Base-by-base conservation (phyloP, 2,888 invertebrate genomes). In the Pristionchus japonicus region DNA sequence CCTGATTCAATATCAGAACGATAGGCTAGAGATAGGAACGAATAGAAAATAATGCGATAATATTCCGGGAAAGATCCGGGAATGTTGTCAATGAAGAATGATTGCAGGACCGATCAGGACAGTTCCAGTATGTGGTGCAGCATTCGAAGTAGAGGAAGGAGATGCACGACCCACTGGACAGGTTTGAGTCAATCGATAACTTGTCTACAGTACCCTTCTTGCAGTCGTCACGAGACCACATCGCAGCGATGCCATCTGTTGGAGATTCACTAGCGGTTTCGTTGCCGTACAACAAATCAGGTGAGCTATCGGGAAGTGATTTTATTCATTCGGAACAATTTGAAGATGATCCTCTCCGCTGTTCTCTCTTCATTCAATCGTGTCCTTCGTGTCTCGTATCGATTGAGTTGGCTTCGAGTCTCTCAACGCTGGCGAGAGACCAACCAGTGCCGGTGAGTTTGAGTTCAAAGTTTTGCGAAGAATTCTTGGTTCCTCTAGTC, bases 201-300 rank as follows among this genome's bases (percentile, higher is more conserved):
- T 9, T n/a, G 43, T 43, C 23, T 77, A 77, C 77, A 7, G 47
- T 77, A 77, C 34, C 47, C 43, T 15, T 67, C n/a, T 70, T 70
- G 34, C 77, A 77, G 77, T 77, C 77, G 47, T 77, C 77, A 23
- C 77, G 77, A 27, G 77, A 77, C 77, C 77, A 77, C 43, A 77
- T 77, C 27, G 77, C 43, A 27, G 77, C 77, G 7, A 23, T 77
- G 31, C 77, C 77, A 43, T 77, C 77, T 9, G 6, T 77, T 0
- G 77, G 77, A 77, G 77, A 77, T 13, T 43, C 77, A 1, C 27
- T 77, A 13, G 77, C 77, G 17, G 43, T 77, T 11, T 77, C 77
- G 11, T 27, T 77, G 47, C 77, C 77, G 40, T 77, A 43, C 43
- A 77, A 77, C 27, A 77, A 43, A 77, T 77, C 77, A 77, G 77